Base-by-base conservation (phyloP, 2,888 invertebrate species). In the Tenthredo amoena region DNA sequence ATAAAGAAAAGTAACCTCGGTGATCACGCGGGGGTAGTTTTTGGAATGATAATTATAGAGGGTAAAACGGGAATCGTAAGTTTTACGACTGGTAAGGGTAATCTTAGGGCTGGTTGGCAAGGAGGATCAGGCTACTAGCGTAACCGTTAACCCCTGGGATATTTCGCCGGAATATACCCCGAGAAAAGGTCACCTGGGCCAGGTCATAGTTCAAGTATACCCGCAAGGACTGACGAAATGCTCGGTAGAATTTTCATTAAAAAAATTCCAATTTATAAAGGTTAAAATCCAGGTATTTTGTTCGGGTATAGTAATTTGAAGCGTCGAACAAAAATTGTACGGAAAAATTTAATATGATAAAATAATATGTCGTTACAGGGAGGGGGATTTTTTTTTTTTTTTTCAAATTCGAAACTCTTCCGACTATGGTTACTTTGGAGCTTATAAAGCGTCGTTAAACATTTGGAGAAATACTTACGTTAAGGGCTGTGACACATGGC, bases 101-200 rank as follows among this genome's bases (percentile, higher is more conserved):
- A 77, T 77, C 50, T 77, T 77, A 50, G 34, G 34, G 55, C 31
- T 79, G 37, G 37, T 62, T 26, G 26, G 62, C 10, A 34, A 79
- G 21, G 37, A 58, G 62, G 79, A 62, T 79, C 79, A 40, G 79
- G n/a, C n/a, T 62, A 79, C 40, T 12, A 34, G 40, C 21, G 58
- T 37, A 55, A 79, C 58, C 79, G 18, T 79, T 79, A 62, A 79
- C 79, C 79, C 62, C 34, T 79, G 79, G 79, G n/a, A 79, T 79
- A 58, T 68, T 43, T 74, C 40, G 10, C 4, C 21, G 21, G 43
- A 74, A 74, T 74, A 43, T 21, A 74, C 43, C 26, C 43, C 18
- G 21, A 21, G 74, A 2, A 74, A 74, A 74, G 74, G 40, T 74
- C 40, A 74, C 40, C 74, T 43, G 74, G 18, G 74, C 74, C 40